Percentiles rank a stretch among this genome's conserved stretches.
Conservation (phyloP, 1,140 invertebrate species). For the Neodiprion fabricii region DNA sequence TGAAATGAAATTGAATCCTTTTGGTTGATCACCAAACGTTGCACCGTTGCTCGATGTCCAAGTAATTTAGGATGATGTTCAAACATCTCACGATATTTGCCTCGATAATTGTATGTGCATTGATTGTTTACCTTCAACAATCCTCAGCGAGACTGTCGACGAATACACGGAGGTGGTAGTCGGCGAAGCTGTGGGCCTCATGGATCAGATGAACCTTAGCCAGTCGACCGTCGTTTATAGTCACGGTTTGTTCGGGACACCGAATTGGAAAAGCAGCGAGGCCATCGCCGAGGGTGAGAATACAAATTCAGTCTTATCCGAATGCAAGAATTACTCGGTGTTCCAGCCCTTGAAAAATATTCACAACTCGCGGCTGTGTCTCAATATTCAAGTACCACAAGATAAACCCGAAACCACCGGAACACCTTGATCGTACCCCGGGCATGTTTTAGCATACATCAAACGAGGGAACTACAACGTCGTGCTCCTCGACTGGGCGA, state of each 20-base stretch:
- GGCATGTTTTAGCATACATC: conserved; percentile 47
- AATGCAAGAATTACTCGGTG: neutral
- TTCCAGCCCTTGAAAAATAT: neutral
- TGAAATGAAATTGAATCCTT: too few relatives aligned
- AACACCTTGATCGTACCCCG: neutral
- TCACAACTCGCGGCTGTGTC: too few relatives aligned
- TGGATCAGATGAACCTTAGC: conserved; percentile 23
- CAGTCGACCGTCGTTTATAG: conserved; percentile 50
- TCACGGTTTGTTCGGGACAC: conserved; percentile 49
- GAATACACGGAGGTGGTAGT: conserved; percentile 31
- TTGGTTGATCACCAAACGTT: too few relatives aligned
- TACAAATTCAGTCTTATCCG: neutral
- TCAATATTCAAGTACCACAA: too few relatives aligned
- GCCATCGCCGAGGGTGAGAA: conserved; percentile 32
- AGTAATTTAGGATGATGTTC: neutral
- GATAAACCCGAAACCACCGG: neutral
- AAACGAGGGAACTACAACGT: conserved; percentile 48
- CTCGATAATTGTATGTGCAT: neutral
- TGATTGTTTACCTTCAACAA: too few relatives aligned
- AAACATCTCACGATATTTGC: neutral
- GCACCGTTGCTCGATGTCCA: too few relatives aligned
- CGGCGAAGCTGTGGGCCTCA: conserved; percentile 15
- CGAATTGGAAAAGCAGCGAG: conserved; percentile 37
- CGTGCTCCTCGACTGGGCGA: conserved; percentile 67
- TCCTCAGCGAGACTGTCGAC: conserved; percentile 24